phyloP scores from a whole-genome alignment of 2,113 vertebrate genomes.

The Pseudopodoces humilis region DNA sequence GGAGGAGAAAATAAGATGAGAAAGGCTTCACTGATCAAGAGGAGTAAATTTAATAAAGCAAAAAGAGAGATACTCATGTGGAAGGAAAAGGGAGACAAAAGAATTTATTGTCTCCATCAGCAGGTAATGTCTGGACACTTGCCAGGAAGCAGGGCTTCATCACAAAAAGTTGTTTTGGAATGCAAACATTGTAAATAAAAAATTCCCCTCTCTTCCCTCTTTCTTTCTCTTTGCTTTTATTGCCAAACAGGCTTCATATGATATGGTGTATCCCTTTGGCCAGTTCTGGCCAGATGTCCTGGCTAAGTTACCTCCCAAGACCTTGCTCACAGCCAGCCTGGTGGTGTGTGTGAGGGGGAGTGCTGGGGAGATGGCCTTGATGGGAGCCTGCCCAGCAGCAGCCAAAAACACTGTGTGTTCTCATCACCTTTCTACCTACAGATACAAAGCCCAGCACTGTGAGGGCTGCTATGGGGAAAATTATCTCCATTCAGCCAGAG shows the following conservation, averaged over 20 bases:
- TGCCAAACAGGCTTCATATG: neutral
- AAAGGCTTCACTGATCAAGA: neutral
- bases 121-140: neutral
- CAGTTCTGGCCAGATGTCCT: neutral
- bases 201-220: neutral
- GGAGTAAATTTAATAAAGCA: neutral
- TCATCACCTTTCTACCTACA: neutral
- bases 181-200: neutral
- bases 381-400: neutral
- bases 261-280: neutral
- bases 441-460: neutral
- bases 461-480: neutral
- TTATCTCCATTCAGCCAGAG: neutral
- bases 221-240: neutral
- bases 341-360: neutral
- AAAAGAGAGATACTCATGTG: rapidly evolving
- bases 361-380: too few relatives aligned
- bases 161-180: neutral
- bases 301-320: neutral
- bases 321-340: neutral
- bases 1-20: neutral
- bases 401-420: neutral
- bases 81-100: neutral
- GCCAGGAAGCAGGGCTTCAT: neutral
- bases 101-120: neutral